A percentile compares a stretch with the other conserved stretches of the same genome.
Conservation (phyloP, 2,888 invertebrate genomes). For the Callimorpha dominula region DNA sequence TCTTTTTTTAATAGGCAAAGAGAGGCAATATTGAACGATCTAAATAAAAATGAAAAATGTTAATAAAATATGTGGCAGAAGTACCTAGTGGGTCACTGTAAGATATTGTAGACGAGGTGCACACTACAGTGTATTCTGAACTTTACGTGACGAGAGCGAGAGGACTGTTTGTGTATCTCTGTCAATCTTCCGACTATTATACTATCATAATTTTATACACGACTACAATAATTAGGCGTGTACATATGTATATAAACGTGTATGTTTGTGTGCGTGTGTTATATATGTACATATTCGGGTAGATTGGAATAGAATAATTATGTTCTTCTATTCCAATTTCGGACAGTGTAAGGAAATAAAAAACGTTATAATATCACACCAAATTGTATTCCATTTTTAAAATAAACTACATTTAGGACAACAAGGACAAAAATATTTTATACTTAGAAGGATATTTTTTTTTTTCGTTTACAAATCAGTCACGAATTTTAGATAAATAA, state of each 20-base stretch:
- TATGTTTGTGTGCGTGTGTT: neutral
- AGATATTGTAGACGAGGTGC: neutral
- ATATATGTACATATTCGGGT: neutral
- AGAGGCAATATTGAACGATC: neutral
- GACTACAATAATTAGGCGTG: neutral
- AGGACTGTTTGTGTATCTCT: neutral
- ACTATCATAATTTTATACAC: neutral
- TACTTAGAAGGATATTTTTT: neutral
- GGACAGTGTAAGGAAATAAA: neutral
- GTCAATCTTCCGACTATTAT: neutral
- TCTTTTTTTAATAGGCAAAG: neutral
- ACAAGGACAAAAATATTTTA: constrained; percentile 9
- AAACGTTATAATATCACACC: neutral
- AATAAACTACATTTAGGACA: constrained; percentile 1
- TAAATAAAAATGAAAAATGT: no score
- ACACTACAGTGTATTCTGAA: neutral
- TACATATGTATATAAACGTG: neutral
- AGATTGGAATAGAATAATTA: neutral
- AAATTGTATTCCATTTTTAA: constrained; percentile 4
- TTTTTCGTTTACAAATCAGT: neutral
- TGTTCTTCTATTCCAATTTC: neutral
- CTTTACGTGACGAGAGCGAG: constrained; percentile 1
- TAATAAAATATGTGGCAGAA: no score
- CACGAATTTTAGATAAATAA: neutral
- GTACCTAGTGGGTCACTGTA: neutral